Base-by-base conservation (phyloP, 2,888 invertebrate species). In the Lepidocyrtinus sp. region DNA sequence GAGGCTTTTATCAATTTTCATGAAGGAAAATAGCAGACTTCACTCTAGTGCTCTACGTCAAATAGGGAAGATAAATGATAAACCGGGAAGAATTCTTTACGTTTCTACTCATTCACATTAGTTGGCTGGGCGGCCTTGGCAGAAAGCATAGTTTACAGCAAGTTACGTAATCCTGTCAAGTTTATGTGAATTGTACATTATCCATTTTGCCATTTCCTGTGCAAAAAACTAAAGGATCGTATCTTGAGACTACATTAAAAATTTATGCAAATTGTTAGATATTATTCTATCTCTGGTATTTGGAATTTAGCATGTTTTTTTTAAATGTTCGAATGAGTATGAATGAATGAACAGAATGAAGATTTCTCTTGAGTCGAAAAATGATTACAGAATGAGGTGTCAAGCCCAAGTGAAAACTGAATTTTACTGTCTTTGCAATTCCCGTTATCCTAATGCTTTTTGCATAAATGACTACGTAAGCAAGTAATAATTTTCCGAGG, bases 361-460 rank as follows among this genome's bases (percentile, higher is more conserved):
- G 50, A 50, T n/a, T 50, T 50, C 17, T 17, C 50, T 17, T 50
- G 50, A 50, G 50, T 2, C 15, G 2, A 50, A 50, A 50, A 50
- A 50, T 50, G 50, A 50, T 50, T 50, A 50, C 17, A 17, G 50
- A 50, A 50, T 50, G 50, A 50, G 50, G 50, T 50, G 50, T 50
- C 50, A 50, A 50, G 15, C 50, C 15, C 2, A 50, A 50, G 50
- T 50, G 50, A 50, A 50, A 50, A 50, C 50, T 50, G 50, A 50
- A 17, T 50, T 50, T 50, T 50, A 50, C 50, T 50, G 50, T 50
- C 50, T 50, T 36, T 36, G 36, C 12, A 12, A 36, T 50, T 50
- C 50, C 50, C 50, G 50, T 50, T 50, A 50, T 15, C 50, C 5
- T n/a, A 12, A 19, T 65, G n/a, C 15, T 63, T 24, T 63, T 2